Evolutionary conservation across 2,113 vertebrate genomes (phyloP).

Genomic region (Nycticryphes semicollaris): DNA sequence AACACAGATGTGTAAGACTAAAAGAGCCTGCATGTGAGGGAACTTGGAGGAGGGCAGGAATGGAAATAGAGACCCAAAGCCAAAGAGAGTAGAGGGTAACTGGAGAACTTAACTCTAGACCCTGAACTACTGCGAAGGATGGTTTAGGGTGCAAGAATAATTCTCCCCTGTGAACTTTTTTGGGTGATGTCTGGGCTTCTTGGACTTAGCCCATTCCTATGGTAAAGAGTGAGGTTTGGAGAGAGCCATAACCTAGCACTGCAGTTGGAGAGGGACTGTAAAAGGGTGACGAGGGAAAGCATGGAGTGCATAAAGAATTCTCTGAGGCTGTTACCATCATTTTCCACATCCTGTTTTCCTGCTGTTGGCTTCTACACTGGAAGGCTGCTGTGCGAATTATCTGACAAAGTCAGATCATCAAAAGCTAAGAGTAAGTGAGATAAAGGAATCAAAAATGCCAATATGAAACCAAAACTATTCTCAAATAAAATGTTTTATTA

Average conservation of each 20-base stretch:
- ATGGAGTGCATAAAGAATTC: neutral
- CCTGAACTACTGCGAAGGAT: neutral
- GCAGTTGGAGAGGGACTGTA: neutral
- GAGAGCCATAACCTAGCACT: neutral
- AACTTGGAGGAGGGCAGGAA: neutral
- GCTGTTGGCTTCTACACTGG: neutral
- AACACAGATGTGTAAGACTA: neutral
- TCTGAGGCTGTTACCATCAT: neutral
- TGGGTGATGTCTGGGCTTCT: neutral
- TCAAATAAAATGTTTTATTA: neutral
- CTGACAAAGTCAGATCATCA: neutral
- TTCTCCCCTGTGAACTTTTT: neutral
- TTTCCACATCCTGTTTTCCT: neutral
- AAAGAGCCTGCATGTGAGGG: neutral
- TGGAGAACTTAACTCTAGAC: neutral
- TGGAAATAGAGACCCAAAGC: neutral
- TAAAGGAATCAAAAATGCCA: neutral
- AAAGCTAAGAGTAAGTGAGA: slow-evolving; percentile 14
- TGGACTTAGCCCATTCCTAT: neutral
- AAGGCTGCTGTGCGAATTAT: slow-evolving; percentile 5
- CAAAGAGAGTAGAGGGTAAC: neutral
- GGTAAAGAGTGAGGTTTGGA: neutral
- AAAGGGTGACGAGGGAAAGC: neutral
- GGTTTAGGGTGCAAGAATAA: neutral
- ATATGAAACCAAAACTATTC: neutral